A percentile compares a stretch with the other conserved stretches of the same genome.
phyloP scores from a whole-genome alignment of 2,797 vertebrate genomes.

The Malacoctenus gilli region DNA sequence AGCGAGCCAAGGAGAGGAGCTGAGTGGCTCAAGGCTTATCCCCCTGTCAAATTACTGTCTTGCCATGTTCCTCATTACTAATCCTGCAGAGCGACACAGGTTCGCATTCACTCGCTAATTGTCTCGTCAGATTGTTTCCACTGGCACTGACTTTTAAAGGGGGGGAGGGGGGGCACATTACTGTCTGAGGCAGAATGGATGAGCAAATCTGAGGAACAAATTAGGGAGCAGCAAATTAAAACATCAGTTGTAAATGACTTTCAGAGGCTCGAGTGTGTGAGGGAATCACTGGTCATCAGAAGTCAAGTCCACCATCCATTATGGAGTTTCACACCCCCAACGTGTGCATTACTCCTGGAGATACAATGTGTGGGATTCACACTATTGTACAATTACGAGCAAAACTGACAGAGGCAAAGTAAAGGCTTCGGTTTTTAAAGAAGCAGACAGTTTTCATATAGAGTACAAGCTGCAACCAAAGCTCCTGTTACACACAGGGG shows the following conservation, averaged over 20 bases:
- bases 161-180: neutral
- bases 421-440: no score
- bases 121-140: slow-evolving; percentile 41
- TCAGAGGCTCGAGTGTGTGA: no score
- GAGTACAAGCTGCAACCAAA: no score
- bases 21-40: slow-evolving; percentile 57
- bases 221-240: slow-evolving; percentile 23
- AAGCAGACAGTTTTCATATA: no score
- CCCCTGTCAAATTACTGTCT: slow-evolving; percentile 66
- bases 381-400: no score
- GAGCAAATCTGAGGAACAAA: slow-evolving; percentile 11
- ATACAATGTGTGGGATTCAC: no score
- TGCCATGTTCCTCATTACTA: slow-evolving; percentile 64
- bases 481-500: no score
- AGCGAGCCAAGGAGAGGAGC: slow-evolving; percentile 26
- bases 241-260: neutral
- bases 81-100: slow-evolving; percentile 41
- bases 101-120: slow-evolving; percentile 32
- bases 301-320: no score
- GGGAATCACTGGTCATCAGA: no score
- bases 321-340: no score
- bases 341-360: no score
- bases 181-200: slow-evolving; percentile 15
- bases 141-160: slow-evolving; percentile 1
- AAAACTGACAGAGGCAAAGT: no score